Base-by-base conservation (phyloP, 2,797 vertebrate species). In the Danio kyathit region DNA sequence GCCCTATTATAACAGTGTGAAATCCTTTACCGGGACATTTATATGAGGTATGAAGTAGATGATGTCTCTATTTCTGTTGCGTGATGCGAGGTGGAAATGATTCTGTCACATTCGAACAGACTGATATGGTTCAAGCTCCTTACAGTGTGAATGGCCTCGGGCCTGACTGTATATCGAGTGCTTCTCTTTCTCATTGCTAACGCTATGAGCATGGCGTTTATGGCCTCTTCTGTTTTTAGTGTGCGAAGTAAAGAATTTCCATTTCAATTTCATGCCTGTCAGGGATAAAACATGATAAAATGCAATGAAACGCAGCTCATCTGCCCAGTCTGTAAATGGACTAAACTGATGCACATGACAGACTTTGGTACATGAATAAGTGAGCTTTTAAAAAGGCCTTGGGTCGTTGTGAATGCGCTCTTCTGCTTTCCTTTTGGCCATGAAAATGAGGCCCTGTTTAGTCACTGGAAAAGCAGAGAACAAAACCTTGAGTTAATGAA, bases 181-280 rank as follows among this genome's bases (percentile, higher is more conserved):
- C 78, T 71, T 52, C 81, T 70, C 64, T 73, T 71, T 82, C 66
- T 57, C 78, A 54, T 52, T 65, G 75, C 73, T 67, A 49, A 75
- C 49, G 61, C 54, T 66, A 73, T 40, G 8, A 70, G 78, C 59
- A 65, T 54, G 10, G 74, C 79, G 78, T 86, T 86, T 86, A 87
- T 87, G 72, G 75, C 83, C 77, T 65, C 44, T 48, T 76, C 52
- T 84, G 78, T 85, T 86, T 88, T 83, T 84, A 83, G 85, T 71
- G 83, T 82, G 74, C 44, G 49, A 82, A 85, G 74, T 74, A 75
- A 86, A 86, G 79, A 86, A 85, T 88, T 88, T 87, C 85, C 64
- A 79, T 86, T 87, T 88, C 86, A 88, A 85, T 88, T 88, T 86
- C 85, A 88, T 88, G 85, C 83, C 82, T 88, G 86, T 86, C 86